These are phyloP conservation scores for Dryomyza anilis DNA, from an alignment of 2,888 invertebrate genomes.

Conservation along the genomic window DNA sequence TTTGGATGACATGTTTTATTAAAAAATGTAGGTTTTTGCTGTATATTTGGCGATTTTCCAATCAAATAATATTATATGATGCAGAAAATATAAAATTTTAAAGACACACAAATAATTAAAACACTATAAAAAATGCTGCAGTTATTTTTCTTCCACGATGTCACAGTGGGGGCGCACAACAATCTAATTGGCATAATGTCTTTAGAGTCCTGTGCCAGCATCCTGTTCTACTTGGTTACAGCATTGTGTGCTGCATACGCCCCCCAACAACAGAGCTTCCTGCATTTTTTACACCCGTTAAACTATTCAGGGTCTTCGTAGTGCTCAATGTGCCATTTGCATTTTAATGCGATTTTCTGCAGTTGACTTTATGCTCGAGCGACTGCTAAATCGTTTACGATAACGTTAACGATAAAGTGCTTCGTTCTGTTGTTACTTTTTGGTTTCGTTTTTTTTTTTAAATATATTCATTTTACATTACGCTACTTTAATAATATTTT, in stretches of 20 bases:
- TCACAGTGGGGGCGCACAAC: background rate
- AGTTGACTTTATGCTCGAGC: background rate
- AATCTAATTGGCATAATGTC: background rate
- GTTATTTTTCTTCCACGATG: background rate
- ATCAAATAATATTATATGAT: too few species aligned
- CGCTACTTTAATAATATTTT: too few species aligned
- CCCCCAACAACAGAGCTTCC: background rate
- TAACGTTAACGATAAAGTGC: background rate
- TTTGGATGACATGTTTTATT: too few species aligned
- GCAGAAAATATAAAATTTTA: too few species aligned
- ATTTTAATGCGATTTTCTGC: conserved; percentile 10
- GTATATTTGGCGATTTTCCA: too few species aligned
- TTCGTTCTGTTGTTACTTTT: too few species aligned
- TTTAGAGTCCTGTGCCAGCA: background rate
- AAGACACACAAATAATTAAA: too few species aligned
- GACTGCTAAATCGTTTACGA: background rate
- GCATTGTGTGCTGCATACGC: too few species aligned
- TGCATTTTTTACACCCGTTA: background rate
- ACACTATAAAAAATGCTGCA: background rate
- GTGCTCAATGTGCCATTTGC: conserved; percentile 13
- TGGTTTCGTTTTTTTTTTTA: too few species aligned
- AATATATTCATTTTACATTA: too few species aligned
- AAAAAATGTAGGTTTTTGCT: too few species aligned
- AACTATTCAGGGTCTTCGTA: background rate
- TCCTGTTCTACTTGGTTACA: too few species aligned